Percentiles rank a stretch among this genome's conserved stretches.
Evolutionary conservation across 1,140 invertebrate species (phyloP).

Genomic region (Meloidogyne exigua): DNA sequence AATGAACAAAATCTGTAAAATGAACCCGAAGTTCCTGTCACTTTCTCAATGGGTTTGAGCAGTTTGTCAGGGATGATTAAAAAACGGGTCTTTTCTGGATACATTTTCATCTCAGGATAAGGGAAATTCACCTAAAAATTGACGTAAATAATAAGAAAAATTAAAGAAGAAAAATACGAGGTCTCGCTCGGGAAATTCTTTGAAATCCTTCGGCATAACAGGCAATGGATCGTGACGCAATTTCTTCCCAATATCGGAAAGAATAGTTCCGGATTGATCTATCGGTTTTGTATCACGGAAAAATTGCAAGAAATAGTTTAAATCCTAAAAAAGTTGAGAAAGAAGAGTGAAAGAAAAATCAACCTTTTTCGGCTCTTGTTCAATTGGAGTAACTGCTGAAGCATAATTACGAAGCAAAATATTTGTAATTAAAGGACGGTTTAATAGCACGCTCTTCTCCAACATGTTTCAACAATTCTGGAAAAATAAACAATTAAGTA

Average conservation of each 20-base stretch:
- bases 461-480: background rate
- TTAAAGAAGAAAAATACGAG: slow-evolving; percentile 42
- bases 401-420: background rate
- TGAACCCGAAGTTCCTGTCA: slow-evolving; percentile 59
- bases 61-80: slow-evolving; percentile 60
- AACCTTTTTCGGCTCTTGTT: background rate
- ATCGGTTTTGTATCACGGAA: background rate
- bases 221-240: slow-evolving; percentile 51
- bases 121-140: slow-evolving; percentile 60
- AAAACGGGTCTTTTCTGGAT: slow-evolving; percentile 60
- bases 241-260: slow-evolving; percentile 62
- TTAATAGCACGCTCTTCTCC: background rate
- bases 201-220: slow-evolving; percentile 57
- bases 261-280: slow-evolving; percentile 54
- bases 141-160: background rate
- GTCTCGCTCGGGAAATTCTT: slow-evolving; percentile 61
- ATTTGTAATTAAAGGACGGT: background rate
- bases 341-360: background rate
- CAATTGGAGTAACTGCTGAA: background rate
- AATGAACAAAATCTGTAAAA: too few relatives aligned
- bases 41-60: slow-evolving; percentile 59
- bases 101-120: slow-evolving; percentile 54
- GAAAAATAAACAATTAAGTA: background rate
- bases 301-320: background rate
- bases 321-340: background rate